Percentiles rank a stretch among this genome's conserved stretches.
phyloP scores from a whole-genome alignment of 2,797 vertebrate genomes.

The Tarsius wallacei region DNA sequence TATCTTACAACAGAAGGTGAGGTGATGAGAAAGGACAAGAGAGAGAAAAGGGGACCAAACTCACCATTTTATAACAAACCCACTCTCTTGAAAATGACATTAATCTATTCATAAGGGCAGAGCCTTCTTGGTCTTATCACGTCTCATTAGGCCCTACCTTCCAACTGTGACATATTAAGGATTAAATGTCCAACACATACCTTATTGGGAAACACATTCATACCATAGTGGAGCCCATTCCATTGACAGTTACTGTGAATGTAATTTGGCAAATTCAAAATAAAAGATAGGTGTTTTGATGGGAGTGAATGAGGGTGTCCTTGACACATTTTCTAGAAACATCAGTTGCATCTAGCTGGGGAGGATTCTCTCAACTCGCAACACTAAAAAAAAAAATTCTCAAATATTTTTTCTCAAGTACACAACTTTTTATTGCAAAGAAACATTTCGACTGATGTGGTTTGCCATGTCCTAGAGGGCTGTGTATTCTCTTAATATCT shows the following conservation, averaged over 20 bases:
- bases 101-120: neutral
- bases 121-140: neutral
- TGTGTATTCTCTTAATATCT: conserved; percentile 23
- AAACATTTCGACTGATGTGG: neutral
- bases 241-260: neutral
- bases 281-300: neutral
- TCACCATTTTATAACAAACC: neutral
- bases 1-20: neutral
- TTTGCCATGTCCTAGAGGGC: neutral
- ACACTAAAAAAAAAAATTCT: neutral
- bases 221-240: neutral
- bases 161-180: neutral
- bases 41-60: neutral
- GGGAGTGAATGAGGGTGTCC: neutral
- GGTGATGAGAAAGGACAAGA: neutral
- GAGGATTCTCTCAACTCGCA: neutral
- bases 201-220: neutral
- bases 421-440: neutral
- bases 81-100: neutral
- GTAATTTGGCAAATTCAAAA: conserved; percentile 42
- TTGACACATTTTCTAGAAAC: conserved; percentile 23
- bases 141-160: neutral
- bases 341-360: neutral
- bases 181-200: neutral
- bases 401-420: neutral